Conservation (phyloP, 1,140 invertebrate genomes). For the Portunus trituberculatus region DNA sequence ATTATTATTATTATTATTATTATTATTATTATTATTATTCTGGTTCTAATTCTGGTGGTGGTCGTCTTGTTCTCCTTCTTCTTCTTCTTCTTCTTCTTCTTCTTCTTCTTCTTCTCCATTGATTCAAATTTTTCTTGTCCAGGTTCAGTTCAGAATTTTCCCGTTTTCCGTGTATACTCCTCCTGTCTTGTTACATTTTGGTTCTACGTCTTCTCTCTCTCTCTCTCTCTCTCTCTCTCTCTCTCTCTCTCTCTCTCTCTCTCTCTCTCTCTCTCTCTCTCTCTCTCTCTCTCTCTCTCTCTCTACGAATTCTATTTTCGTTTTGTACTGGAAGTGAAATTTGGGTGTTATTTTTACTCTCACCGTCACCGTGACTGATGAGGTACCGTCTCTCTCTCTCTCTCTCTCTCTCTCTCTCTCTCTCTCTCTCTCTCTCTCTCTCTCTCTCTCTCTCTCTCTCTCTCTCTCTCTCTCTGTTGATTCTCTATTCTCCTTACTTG, state of each 20-base stretch:
- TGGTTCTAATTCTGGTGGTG: too few relatives aligned
- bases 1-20: too few relatives aligned
- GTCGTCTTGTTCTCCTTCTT: too few relatives aligned
- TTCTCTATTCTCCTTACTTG: background rate
- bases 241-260: background rate
- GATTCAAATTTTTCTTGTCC: too few relatives aligned
- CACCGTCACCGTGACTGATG: background rate
- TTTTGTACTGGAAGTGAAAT: slow-evolving; percentile 6
- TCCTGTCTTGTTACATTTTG: background rate
- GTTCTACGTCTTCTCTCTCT: background rate
- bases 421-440: slow-evolving; percentile 18
- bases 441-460: slow-evolving; percentile 20
- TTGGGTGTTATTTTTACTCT: background rate
- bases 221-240: too few relatives aligned
- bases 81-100: too few relatives aligned
- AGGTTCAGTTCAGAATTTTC: too few relatives aligned
- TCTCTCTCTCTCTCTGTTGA: background rate
- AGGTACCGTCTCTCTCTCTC: background rate
- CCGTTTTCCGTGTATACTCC: too few relatives aligned
- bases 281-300: too few relatives aligned
- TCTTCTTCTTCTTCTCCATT: too few relatives aligned
- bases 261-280: too few relatives aligned
- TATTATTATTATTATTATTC: too few relatives aligned
- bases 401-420: slow-evolving; percentile 15
- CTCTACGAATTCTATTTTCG: background rate